Percentiles rank a stretch among this genome's conserved stretches.
These are phyloP conservation scores for Nymphicus hollandicus DNA, from an alignment of 2,113 vertebrate species.

Conservation along the genomic window DNA sequence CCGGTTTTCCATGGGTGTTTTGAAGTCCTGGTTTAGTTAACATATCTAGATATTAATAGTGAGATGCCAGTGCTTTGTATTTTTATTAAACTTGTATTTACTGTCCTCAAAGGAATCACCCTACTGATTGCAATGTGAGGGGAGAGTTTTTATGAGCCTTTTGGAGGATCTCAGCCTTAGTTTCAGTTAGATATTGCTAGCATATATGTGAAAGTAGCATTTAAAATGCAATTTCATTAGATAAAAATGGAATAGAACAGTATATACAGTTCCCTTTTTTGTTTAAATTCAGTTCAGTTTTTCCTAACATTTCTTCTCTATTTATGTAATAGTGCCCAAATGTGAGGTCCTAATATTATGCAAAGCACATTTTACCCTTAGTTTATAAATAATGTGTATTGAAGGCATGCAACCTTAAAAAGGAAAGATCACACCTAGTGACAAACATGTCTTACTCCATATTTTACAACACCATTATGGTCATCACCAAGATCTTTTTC, in stretches of 20 bases:
- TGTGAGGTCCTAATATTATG: background rate
- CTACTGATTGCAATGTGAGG: background rate
- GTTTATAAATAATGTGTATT: background rate
- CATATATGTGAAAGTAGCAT: background rate
- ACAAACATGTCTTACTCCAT: background rate
- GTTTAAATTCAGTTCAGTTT: background rate
- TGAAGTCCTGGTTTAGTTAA: background rate
- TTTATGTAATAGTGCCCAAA: background rate
- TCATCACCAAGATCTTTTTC: constrained; percentile 42
- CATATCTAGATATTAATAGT: background rate
- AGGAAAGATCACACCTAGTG: background rate
- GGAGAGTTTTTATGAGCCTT: background rate
- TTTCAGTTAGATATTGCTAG: background rate
- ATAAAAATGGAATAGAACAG: background rate
- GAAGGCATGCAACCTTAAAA: background rate
- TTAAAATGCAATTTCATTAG: background rate
- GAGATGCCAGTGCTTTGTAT: background rate
- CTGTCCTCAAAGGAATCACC: background rate
- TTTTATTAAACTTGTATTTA: background rate
- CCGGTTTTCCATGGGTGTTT: background rate
- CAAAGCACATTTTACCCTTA: background rate
- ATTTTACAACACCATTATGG: background rate
- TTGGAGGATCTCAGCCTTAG: background rate
- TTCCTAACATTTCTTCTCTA: background rate
- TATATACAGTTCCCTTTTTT: background rate